phyloP scores from a whole-genome alignment of 2,888 invertebrate species.

The Eristalinus aeneus region DNA sequence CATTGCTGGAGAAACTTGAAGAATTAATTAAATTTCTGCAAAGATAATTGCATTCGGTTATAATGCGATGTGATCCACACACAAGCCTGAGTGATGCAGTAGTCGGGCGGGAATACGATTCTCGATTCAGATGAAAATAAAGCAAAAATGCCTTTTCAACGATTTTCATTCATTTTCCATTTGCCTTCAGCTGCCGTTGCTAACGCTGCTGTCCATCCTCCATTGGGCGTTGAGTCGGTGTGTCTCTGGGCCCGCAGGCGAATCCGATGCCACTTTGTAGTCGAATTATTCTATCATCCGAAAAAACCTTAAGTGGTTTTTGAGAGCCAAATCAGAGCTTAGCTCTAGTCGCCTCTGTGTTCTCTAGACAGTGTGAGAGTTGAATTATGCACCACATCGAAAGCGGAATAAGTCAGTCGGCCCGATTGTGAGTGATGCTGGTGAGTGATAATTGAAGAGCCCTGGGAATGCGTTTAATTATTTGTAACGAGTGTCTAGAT shows the following conservation, averaged over 20 bases:
- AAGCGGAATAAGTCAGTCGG: neutral
- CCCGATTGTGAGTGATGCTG: neutral
- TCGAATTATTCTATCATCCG: constrained; percentile 57
- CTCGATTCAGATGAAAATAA: constrained; percentile 64
- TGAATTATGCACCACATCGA: constrained; percentile 2
- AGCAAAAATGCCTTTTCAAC: constrained; percentile 24
- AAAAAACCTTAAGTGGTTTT: constrained; percentile 66
- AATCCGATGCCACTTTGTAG: constrained; percentile 50
- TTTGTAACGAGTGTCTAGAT: constrained; percentile 17
- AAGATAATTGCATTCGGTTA: constrained; percentile 70
- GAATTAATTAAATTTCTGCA: constrained; percentile 69
- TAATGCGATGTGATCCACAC: constrained; percentile 62
- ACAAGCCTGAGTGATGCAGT: constrained; percentile 49
- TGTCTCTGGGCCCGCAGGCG: neutral
- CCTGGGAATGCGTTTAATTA: constrained; percentile 53
- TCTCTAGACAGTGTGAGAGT: constrained; percentile 12
- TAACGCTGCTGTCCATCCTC: neutral
- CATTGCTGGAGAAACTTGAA: constrained; percentile 65
- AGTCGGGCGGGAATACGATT: constrained; percentile 28
- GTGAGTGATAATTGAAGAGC: constrained; percentile 39
- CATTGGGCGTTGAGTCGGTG: neutral
- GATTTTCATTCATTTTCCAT: neutral
- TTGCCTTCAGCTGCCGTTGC: neutral
- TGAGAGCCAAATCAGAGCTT: constrained; percentile 63
- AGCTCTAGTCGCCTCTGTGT: neutral